These are phyloP conservation scores for Cotesia glomerata DNA, from an alignment of 1,140 invertebrate species.

Conservation along the genomic window DNA sequence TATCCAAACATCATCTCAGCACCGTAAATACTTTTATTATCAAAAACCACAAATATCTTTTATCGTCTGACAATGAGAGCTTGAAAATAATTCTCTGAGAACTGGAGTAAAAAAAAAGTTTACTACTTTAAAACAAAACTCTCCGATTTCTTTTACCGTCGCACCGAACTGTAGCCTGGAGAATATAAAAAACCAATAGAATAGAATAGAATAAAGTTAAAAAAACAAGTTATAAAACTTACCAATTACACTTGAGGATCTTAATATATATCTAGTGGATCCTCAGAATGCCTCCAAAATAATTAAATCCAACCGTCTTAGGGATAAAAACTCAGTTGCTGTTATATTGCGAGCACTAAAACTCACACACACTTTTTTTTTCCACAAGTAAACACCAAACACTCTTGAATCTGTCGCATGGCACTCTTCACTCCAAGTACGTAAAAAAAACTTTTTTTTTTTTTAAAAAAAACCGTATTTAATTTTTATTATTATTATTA, in stretches of 20 bases:
- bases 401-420: background rate
- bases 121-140: no score
- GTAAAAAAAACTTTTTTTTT: background rate
- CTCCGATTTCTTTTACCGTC: no score
- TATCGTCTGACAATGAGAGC: no score
- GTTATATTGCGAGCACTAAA: background rate
- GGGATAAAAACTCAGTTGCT: background rate
- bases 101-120: no score
- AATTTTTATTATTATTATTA: no score
- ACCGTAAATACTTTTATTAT: background rate
- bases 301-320: background rate
- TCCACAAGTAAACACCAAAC: background rate
- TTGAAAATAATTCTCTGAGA: no score
- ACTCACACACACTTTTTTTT: background rate
- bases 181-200: background rate
- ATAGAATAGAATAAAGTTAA: background rate
- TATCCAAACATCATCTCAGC: background rate
- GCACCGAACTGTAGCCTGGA: no score
- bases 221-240: background rate
- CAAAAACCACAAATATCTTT: background rate
- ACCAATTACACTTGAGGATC: background rate
- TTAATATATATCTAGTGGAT: background rate
- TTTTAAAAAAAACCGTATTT: background rate
- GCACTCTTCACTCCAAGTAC: constrained; percentile 2
- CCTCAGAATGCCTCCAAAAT: background rate